Conservation (phyloP, 2,113 vertebrate genomes). For the Microcebus lehilahytsara region DNA sequence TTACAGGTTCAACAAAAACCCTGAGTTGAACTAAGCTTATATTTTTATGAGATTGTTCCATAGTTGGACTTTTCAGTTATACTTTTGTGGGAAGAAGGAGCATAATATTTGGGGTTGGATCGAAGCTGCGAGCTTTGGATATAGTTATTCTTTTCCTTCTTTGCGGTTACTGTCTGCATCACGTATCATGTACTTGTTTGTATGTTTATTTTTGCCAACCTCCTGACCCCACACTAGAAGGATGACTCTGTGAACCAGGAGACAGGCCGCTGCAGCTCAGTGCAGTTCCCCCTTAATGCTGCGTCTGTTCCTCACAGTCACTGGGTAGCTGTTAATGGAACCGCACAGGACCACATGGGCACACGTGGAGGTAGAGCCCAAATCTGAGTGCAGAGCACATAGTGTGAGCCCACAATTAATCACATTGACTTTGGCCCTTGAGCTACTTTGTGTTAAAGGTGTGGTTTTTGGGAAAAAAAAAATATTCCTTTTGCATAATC, state of each 20-base stretch:
- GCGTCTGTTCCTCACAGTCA: rapidly evolving
- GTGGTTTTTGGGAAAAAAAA: background rate
- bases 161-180: background rate
- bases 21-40: background rate
- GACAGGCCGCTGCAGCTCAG: too few species aligned
- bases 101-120: background rate
- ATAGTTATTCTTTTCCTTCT: background rate
- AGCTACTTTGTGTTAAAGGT: background rate
- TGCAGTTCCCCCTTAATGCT: background rate
- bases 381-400: background rate
- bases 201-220: background rate
- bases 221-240: background rate
- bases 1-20: background rate
- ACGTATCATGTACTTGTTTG: background rate
- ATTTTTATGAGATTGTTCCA: background rate
- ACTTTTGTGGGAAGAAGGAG: background rate
- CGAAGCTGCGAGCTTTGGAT: background rate
- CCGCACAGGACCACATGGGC: background rate
- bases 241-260: background rate
- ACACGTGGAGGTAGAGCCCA: rapidly evolving
- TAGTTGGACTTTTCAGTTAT: background rate
- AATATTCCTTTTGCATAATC: background rate
- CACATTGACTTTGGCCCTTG: background rate
- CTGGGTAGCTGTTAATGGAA: too few species aligned
- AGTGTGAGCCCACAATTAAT: background rate